Conservation (phyloP, 2,888 invertebrate genomes). For the Palloptera scutellata region DNA sequence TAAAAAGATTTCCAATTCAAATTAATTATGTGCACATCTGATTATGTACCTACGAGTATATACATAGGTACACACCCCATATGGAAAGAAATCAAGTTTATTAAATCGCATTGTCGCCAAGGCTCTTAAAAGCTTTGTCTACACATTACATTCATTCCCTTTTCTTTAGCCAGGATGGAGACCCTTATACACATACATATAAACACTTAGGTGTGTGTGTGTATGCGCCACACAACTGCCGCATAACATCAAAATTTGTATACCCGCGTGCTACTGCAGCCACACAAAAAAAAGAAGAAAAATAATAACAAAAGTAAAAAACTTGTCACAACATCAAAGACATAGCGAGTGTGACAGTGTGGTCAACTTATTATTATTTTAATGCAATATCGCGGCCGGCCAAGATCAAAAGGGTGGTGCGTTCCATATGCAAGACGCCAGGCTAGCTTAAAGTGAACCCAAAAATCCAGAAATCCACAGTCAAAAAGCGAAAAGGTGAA, state of each 20-base stretch:
- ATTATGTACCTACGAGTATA: too few relatives aligned
- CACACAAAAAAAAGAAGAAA: constrained; percentile 20
- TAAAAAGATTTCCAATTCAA: too few relatives aligned
- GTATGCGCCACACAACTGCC: constrained; percentile 23
- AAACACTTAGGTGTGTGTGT: background rate
- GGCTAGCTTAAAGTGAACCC: background rate
- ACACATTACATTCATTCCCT: constrained; percentile 19
- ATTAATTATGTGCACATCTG: too few relatives aligned
- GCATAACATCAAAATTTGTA: constrained; percentile 50
- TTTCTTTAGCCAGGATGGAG: constrained; percentile 6
- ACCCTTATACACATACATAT: background rate
- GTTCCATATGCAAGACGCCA: background rate
- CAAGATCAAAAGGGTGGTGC: constrained; percentile 22
- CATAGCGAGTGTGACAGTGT: constrained; percentile 36
- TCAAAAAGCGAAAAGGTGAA: background rate
- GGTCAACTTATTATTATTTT: constrained; percentile 35
- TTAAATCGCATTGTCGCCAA: constrained; percentile 58
- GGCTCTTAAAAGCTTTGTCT: constrained; percentile 58
- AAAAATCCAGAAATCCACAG: background rate
- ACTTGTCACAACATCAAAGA: too few relatives aligned
- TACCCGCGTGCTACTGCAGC: constrained; percentile 52
- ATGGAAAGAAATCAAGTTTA: constrained; percentile 3
- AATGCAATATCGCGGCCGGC: constrained; percentile 18
- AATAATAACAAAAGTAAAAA: too few relatives aligned
- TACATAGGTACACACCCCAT: too few relatives aligned